Evolutionary conservation across 2,113 vertebrate species (phyloP).

Genomic region (Dipodomys stephensi): DNA sequence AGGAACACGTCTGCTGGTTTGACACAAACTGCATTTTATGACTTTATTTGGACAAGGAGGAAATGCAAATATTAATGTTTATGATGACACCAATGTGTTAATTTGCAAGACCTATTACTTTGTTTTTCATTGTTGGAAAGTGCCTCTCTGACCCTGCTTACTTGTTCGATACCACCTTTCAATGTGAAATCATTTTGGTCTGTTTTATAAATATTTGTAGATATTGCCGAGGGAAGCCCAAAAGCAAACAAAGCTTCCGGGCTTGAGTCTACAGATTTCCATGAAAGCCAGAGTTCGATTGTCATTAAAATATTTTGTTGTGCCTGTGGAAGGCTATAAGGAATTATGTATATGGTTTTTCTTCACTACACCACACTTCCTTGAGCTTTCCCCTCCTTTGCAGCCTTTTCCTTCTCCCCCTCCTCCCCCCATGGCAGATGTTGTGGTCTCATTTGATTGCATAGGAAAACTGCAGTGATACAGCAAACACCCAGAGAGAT

Average conservation of each 20-base stretch:
- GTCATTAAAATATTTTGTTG: constrained; percentile 84
- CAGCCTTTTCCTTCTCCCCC: constrained; percentile 76
- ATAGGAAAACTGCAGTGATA: constrained; percentile 99
- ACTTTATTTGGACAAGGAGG: constrained; percentile 87
- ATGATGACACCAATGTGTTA: constrained; percentile 85
- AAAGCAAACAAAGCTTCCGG: constrained; percentile 84
- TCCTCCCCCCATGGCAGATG: constrained; percentile 95
- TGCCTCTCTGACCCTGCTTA: constrained; percentile 80
- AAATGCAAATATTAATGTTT: constrained; percentile 88
- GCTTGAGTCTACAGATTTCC: constrained; percentile 75
- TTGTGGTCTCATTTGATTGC: constrained; percentile 99
- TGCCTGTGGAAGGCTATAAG: constrained; percentile 83
- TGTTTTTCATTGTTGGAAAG: constrained; percentile 79
- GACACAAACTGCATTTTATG: constrained; percentile 87
- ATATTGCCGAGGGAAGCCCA: constrained; percentile 66
- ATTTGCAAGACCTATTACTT: constrained; percentile 84
- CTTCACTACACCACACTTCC: constrained; percentile 81
- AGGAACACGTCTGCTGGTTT: constrained; percentile 82
- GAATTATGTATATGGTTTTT: constrained; percentile 87
- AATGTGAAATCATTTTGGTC: constrained; percentile 75
- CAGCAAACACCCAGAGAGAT: constrained; percentile 99
- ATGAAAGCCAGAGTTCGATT: constrained; percentile 81
- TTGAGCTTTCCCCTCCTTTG: constrained; percentile 78
- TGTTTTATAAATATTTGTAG: constrained; percentile 86
- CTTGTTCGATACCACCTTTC: constrained; percentile 79